Evolutionary conservation across 92 coral and sea anemone genomes (phyloP).

Genomic region (Umimayanthus kanabou): DNA sequence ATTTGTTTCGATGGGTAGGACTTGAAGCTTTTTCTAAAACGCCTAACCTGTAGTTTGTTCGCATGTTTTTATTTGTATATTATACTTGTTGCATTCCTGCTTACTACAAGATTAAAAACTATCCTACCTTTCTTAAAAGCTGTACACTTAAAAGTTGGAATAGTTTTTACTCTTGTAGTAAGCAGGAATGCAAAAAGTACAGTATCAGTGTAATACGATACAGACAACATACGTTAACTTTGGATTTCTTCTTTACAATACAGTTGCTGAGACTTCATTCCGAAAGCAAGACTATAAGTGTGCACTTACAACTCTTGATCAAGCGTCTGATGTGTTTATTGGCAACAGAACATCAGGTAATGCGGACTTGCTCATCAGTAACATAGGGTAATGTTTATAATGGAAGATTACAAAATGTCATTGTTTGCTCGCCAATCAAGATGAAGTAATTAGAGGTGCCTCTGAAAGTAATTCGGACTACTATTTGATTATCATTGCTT

Average conservation of each 20-base stretch:
- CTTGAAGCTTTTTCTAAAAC: not conserved
- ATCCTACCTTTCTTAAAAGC: not conserved
- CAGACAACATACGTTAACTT: not conserved
- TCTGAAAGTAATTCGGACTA: not conserved
- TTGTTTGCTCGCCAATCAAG: not conserved
- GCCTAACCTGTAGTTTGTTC: not conserved
- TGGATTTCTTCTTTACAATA: not conserved
- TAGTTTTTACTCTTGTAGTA: too few relatives aligned
- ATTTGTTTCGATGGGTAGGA: too few relatives aligned
- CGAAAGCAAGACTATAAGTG: conserved; percentile 47
- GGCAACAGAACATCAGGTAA: conserved; percentile 93
- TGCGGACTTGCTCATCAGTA: not conserved
- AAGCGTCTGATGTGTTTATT: conserved; percentile 77
- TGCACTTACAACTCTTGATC: conserved; percentile 64
- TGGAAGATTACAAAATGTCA: too few relatives aligned
- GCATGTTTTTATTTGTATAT: not conserved
- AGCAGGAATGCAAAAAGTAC: not conserved
- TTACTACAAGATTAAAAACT: too few relatives aligned
- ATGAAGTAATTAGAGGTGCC: not conserved
- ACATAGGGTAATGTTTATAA: not conserved
- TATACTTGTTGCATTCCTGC: not conserved
- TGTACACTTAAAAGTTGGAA: not conserved
- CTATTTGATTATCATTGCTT: not conserved
- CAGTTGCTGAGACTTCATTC: conserved; percentile 58
- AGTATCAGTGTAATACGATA: too few relatives aligned